Evolutionary conservation across 2,797 vertebrate genomes (phyloP), one percentile per base, ranked within the genome.

Genomic region (Sandelia bainsii): DNA sequence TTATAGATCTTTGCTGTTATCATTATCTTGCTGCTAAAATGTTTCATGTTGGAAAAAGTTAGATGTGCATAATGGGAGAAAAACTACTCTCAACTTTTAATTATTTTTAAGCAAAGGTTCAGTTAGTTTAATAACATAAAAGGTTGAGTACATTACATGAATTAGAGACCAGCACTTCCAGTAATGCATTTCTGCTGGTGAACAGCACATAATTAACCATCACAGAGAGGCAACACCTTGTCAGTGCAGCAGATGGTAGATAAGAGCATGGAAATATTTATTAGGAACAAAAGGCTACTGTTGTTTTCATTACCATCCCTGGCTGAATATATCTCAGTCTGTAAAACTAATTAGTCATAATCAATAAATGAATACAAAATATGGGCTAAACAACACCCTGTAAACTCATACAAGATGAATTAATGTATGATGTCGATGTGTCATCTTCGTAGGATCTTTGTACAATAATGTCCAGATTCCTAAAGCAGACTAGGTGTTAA

Each of bases 331-430:
- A 62, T 27, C 54, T 37, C 19, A 22, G 51, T 7, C 60, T 87
- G 87, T 88, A 82, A 87, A 71, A 69, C 64, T 85, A 77, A 90
- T 92, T 84, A 60, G 56, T 60, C 54, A 46, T 79, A 74, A 80
- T 84, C 63, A 72, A 71, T 76, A 8, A 20, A 62, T 13, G 65
- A 70, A 77, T 63, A 29, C 39, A 56, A 27, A 62, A 14, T 48
- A 45, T 34, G 29, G 51, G 60, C 37, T 39, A 14, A 45, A 62
- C 46, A 73, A 72, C 44, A 65, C 46, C 20, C 63, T 60, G 25
- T 19, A 3, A 20, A 23, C 58, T 49, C 25, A n/a, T 61, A 39
- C 19, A n/a, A 27, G 48, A 69, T 34, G 20, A 17, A 17, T 17
- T 17, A 42, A 42, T 42, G 40, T 42, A 17, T 42, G 42, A 17